Evolutionary conservation across 1,140 invertebrate species (phyloP).

Genomic region (Wiebesia pumilae): DNA sequence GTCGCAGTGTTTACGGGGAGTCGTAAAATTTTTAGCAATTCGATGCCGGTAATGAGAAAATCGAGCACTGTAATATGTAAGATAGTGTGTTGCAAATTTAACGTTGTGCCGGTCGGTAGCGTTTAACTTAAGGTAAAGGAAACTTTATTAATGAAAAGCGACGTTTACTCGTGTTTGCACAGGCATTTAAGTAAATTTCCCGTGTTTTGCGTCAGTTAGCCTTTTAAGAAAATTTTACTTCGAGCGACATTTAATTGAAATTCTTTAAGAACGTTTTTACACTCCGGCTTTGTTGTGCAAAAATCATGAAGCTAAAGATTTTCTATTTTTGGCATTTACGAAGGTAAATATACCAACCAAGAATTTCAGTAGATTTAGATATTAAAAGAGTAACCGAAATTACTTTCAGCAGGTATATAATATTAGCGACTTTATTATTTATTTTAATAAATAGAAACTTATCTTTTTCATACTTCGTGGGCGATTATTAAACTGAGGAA

Average conservation of each 20-base stretch:
- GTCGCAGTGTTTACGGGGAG: background rate
- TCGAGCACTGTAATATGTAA: too few relatives aligned
- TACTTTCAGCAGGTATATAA: too few relatives aligned
- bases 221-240: constrained; percentile 8
- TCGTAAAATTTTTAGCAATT: background rate
- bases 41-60: background rate
- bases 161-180: background rate
- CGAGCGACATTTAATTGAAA: background rate
- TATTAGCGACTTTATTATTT: too few relatives aligned
- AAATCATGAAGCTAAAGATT: too few relatives aligned
- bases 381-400: too few relatives aligned
- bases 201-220: background rate
- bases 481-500: too few relatives aligned
- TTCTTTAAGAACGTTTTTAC: background rate
- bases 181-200: constrained; percentile 3
- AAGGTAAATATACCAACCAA: too few relatives aligned
- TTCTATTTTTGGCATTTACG: background rate
- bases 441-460: too few relatives aligned
- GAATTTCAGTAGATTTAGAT: too few relatives aligned
- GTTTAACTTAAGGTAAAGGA: background rate
- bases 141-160: constrained; percentile 18
- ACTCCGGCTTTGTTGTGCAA: too few relatives aligned
- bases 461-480: too few relatives aligned
- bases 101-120: background rate
- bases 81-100: background rate